Evolutionary conservation across 2,888 invertebrate species (phyloP).

Genomic region (Prosopocoilus inquinatus): DNA sequence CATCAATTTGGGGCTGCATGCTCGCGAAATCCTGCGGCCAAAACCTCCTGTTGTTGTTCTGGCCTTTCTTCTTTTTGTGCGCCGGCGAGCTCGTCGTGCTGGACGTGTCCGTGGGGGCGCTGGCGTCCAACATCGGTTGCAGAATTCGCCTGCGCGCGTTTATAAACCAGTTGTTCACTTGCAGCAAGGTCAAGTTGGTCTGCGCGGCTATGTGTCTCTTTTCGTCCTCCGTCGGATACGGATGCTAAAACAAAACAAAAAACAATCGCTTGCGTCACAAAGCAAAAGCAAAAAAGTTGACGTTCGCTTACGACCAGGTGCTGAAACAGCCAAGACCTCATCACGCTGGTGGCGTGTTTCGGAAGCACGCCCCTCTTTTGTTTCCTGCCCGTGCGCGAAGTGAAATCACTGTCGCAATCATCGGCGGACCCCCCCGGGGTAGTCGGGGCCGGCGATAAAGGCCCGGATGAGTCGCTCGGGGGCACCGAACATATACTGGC

Average conservation of each 20-base stretch:
- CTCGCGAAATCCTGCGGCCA: conserved; percentile 71
- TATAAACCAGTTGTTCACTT: conserved; percentile 93
- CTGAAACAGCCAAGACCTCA: conserved; percentile 96
- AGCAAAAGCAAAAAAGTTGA: not conserved
- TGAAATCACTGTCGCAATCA: conserved; percentile 56
- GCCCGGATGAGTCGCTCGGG: conserved; percentile 56
- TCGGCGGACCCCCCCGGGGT: conserved; percentile 60
- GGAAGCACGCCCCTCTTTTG: conserved; percentile 90
- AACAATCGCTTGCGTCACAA: not conserved
- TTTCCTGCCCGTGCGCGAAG: conserved; percentile 55
- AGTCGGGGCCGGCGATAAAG: conserved; percentile 61
- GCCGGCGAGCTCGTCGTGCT: conserved; percentile 35
- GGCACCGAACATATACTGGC: conserved; percentile 64
- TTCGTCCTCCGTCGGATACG: conserved; percentile 93
- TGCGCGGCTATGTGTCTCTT: conserved; percentile 86
- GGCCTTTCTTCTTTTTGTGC: conserved; percentile 57
- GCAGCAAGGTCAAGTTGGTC: conserved; percentile 82
- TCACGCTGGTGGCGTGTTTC: conserved; percentile 92
- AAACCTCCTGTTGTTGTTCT: conserved; percentile 66
- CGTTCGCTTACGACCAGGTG: conserved; percentile 81
- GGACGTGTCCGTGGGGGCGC: conserved; percentile 47
- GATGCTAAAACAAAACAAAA: conserved; percentile 64
- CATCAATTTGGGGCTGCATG: conserved; percentile 60
- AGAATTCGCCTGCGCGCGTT: conserved; percentile 88
- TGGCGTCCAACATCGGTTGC: conserved; percentile 87